Base-by-base conservation (phyloP, 1,140 invertebrate species). In the Trichonephila clavipes region DNA sequence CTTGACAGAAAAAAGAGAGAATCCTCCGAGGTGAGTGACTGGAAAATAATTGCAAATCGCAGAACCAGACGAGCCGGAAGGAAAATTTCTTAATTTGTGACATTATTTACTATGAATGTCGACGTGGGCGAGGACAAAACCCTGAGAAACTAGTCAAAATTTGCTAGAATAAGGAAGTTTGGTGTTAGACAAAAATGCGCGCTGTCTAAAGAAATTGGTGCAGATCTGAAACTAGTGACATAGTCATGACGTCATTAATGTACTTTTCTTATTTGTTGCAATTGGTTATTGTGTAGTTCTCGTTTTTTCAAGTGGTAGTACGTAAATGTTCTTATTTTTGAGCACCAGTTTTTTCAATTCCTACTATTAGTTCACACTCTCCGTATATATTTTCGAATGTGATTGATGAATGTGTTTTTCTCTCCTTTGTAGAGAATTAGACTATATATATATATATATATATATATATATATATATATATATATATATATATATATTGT, bases 1-100 rank as follows among this genome's bases (percentile, higher is more conserved):
- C 62, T 94, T n/a, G 94, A 94, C 58, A 69, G 94, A 58, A 94
- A 94, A 89, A 94, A 94, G 72, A 94, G 88, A 87, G 94, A 94
- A 72, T 92, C 61, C 44, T 81, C 82, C 8, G 94, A 94, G 88
- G 94, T 94, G 51, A 94, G 92, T 62, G 24, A 77, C 59, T 91
- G 28, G 61, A 58, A 87, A 44, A 72, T 69, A 90, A 44, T 87
- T 58, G n/a, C 62, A 28, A 28, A 66, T 18, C 83, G 21, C 44
- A 85, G 40, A 59, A 83, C 81, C 85, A 87, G 85, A 62, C 58
- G 34, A 40, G 62, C 59, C 40, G 59, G 61, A 88, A 88, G 86
- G 51, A 24, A 58, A 66, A 66, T 64, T 64, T 88, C 62, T 64
- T 88, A 62, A 88, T 44, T 40, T 88, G 59, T 88, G 86, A 88